These are phyloP conservation scores for Acleris laterana DNA, from an alignment of 2,888 invertebrate species.

Conservation along the genomic window DNA sequence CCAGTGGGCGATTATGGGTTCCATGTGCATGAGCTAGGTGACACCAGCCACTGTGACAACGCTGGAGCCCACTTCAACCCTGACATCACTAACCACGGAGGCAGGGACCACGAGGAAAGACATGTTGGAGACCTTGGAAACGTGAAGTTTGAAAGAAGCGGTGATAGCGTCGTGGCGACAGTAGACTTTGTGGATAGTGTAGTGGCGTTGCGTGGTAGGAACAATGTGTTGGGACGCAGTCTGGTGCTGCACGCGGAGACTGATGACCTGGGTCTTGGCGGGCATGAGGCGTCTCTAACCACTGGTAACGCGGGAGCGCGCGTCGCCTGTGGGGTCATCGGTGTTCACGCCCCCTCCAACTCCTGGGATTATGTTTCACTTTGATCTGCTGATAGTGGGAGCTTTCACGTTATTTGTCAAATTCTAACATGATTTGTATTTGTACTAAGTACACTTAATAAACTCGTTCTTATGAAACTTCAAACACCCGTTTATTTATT, in stretches of 20 bases:
- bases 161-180: conserved; percentile 67
- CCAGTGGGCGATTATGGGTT: conserved; percentile 84
- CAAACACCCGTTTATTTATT: no score
- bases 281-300: conserved; percentile 61
- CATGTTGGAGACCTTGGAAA: conserved; percentile 92
- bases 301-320: conserved; percentile 80
- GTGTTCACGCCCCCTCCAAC: conserved; percentile 54
- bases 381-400: no score
- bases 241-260: conserved; percentile 73
- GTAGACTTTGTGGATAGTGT: conserved; percentile 82
- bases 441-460: no score
- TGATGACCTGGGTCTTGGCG: conserved; percentile 76
- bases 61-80: conserved; percentile 89
- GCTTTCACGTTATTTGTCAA: no score
- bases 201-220: conserved; percentile 69
- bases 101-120: conserved; percentile 80
- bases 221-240: conserved; percentile 72
- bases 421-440: no score
- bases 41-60: conserved; percentile 79
- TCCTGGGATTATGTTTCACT: conserved; percentile 54
- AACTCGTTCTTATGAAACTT: no score
- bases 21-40: conserved; percentile 86
- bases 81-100: conserved; percentile 85
- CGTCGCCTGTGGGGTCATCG: conserved; percentile 80
- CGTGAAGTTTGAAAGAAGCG: conserved; percentile 78